A percentile compares a stretch with the other conserved stretches of the same genome.
Conservation (phyloP, 2,113 vertebrate species). For the Cromileptes altivelis region DNA sequence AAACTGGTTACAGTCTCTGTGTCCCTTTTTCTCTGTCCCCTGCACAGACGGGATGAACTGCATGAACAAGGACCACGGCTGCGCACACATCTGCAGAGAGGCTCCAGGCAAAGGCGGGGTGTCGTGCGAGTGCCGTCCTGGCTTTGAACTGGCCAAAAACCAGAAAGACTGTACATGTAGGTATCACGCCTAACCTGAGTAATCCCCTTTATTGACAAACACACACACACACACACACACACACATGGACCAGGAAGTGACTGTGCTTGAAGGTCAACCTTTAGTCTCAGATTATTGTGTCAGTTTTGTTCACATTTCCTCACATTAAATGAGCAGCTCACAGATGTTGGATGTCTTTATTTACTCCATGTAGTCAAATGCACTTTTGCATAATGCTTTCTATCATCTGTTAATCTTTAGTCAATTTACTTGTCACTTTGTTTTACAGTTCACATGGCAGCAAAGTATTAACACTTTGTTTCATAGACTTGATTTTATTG, state of each 20-base stretch:
- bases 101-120: constrained; percentile 95
- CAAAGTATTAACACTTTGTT: constrained; percentile 51
- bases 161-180: constrained; percentile 98
- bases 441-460: constrained; percentile 42
- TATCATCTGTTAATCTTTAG: constrained; percentile 35
- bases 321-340: neutral
- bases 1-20: neutral
- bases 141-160: constrained; percentile 97
- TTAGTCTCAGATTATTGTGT: neutral
- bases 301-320: constrained; percentile 3
- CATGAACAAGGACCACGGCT: constrained; percentile 99
- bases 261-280: neutral
- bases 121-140: constrained; percentile 97
- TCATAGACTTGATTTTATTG: constrained; percentile 48
- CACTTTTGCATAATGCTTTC: neutral
- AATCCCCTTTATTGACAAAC: neutral
- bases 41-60: constrained; percentile 98
- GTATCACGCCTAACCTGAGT: constrained; percentile 79
- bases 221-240: neutral
- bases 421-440: constrained; percentile 32
- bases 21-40: constrained; percentile 60
- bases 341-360: neutral
- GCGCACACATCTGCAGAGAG: constrained; percentile 98
- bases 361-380: neutral
- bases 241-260: neutral